Conservation (phyloP, 1,140 invertebrate species). For the Calosoma granatense region DNA sequence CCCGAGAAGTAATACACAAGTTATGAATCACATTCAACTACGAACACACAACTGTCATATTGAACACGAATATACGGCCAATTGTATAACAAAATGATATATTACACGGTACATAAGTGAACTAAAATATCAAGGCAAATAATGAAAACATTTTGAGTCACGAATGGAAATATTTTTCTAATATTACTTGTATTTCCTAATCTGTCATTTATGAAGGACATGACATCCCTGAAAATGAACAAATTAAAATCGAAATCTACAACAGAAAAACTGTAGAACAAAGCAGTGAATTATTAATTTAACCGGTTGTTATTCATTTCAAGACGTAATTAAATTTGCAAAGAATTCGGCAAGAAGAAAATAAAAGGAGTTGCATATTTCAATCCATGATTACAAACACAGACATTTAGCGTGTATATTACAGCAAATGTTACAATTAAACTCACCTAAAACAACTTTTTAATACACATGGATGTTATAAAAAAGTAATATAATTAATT, state of each 20-base stretch:
- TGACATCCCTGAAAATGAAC: background rate
- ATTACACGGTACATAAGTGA: too few species aligned
- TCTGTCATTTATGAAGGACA: background rate
- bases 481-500: background rate
- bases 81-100: too few species aligned
- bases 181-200: conserved; percentile 1
- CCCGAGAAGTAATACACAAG: too few species aligned
- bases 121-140: too few species aligned
- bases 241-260: background rate
- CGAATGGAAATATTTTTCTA: background rate
- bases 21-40: too few species aligned
- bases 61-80: too few species aligned
- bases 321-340: background rate
- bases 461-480: background rate
- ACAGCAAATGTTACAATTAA: background rate
- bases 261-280: background rate
- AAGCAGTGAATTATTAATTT: too few species aligned
- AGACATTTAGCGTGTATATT: background rate
- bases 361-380: background rate
- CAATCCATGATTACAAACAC: background rate
- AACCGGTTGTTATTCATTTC: background rate
- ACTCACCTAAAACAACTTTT: conserved; percentile 3
- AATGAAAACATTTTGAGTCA: too few species aligned
- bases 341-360: background rate
- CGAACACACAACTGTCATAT: too few species aligned